phyloP scores from a whole-genome alignment of 2,113 vertebrate genomes.

The Sebastes fasciatus region DNA sequence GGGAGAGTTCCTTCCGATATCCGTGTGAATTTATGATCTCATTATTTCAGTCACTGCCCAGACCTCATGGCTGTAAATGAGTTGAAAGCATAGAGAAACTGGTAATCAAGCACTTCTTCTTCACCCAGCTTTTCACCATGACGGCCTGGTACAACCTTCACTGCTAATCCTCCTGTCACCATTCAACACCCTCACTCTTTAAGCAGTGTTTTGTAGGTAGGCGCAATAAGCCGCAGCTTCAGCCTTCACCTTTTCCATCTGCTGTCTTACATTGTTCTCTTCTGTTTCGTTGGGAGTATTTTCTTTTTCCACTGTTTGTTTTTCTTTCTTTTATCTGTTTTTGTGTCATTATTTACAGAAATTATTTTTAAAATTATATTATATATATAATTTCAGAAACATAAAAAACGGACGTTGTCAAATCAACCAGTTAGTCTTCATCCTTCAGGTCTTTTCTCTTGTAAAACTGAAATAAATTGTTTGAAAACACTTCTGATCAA shows the following conservation, averaged over 20 bases:
- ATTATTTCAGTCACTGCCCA: background rate
- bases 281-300: background rate
- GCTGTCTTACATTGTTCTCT: background rate
- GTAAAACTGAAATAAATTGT: too few relatives aligned
- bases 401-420: background rate
- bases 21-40: background rate
- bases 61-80: background rate
- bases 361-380: background rate
- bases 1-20: background rate
- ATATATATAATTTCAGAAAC: background rate
- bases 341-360: background rate
- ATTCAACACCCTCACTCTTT: background rate
- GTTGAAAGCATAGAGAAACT: background rate
- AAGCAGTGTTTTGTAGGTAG: too few relatives aligned
- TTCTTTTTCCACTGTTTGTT: background rate
- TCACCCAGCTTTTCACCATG: background rate
- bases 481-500: too few relatives aligned
- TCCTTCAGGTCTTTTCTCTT: too few relatives aligned
- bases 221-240: background rate
- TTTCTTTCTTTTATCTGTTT: background rate
- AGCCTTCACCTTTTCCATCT: background rate
- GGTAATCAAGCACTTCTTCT: background rate
- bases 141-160: background rate
- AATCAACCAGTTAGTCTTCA: background rate
- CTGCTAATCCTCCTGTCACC: background rate